Base-by-base conservation (phyloP, 2,888 invertebrate genomes). In the Napeogenes sylphis region DNA sequence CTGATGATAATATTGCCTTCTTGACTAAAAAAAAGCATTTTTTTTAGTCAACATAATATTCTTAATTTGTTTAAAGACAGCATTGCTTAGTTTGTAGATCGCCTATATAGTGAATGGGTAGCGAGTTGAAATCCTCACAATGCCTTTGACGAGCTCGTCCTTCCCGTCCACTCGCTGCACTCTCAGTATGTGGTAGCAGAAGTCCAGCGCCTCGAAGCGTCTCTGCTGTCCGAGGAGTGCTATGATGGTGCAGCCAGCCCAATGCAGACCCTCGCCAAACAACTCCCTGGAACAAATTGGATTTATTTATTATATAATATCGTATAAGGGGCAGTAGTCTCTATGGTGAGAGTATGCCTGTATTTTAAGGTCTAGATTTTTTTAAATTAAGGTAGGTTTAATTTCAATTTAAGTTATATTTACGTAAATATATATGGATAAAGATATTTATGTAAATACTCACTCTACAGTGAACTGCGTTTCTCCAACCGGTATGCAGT, bases 231-330 rank as follows among this genome's bases (percentile, higher is more conserved):
- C 98, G 46, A 99, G 91, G 53, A 99, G 91, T 3, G 97, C 95
- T 68, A 99, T 97, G 92, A 99, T 97, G 12, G 98, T 95, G 84
- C 99, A 98, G 0, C 99, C 99, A 4, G 99, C 99, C 99, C 99
- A 99, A 85, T 99, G 98, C 0, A 99, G 92, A 0, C 99, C 99
- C 87, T 99, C 99, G 8, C 99, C 99, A 88, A 98, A 99, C 69
- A 99, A 88, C 87, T 99, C 98, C 82, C 97, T 96, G 76, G 10
- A 45, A 55, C 46, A 35, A n/a, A 30, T 2, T 6, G 30, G 13
- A 42, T 6, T 5, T 35, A 14, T 45, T 13, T 12, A 30, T 14
- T n/a, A 33, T 14, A 2, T 12, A 58, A 30, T 13, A n/a, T 14
- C 45, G 8, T 45, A 33, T 10, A 58, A n/a, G 46, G 21, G 21